Conservation (phyloP, 2,797 vertebrate genomes). For the Prionace glauca region DNA sequence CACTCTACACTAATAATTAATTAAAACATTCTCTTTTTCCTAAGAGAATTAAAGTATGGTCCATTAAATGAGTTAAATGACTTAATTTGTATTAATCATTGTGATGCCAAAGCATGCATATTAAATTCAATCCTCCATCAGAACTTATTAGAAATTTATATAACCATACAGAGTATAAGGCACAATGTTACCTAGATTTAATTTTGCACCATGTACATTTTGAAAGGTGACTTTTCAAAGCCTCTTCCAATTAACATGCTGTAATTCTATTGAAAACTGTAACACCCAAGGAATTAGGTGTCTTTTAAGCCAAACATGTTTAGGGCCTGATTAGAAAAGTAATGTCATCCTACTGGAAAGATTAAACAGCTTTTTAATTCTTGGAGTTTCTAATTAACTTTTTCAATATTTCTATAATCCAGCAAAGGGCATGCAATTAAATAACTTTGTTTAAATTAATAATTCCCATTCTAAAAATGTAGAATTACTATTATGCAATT, state of each 20-base stretch:
- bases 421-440: not conserved
- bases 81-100: conserved; percentile 25
- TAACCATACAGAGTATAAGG: not conserved
- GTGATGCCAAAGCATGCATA: not conserved
- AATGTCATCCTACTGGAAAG: not conserved
- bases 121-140: conserved; percentile 23
- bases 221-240: not conserved
- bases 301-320: not conserved
- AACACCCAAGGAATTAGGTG: conserved; percentile 4
- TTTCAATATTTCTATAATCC: not conserved
- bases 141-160: conserved; percentile 20
- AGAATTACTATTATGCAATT: not conserved
- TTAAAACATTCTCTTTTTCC: too few species aligned
- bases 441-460: not conserved
- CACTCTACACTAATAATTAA: not conserved
- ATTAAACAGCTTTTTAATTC: conserved; percentile 21
- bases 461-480: not conserved
- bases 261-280: not conserved
- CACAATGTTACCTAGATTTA: not conserved
- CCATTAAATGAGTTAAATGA: not conserved
- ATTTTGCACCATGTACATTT: not conserved
- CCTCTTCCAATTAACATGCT: conserved; percentile 8
- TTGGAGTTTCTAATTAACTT: conserved; percentile 11
- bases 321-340: not conserved
- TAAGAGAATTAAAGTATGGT: not conserved